Evolutionary conservation across 1,140 invertebrate genomes (phyloP), one percentile per base, ranked within the genome.

Genomic region (Potamilus streckersoni): DNA sequence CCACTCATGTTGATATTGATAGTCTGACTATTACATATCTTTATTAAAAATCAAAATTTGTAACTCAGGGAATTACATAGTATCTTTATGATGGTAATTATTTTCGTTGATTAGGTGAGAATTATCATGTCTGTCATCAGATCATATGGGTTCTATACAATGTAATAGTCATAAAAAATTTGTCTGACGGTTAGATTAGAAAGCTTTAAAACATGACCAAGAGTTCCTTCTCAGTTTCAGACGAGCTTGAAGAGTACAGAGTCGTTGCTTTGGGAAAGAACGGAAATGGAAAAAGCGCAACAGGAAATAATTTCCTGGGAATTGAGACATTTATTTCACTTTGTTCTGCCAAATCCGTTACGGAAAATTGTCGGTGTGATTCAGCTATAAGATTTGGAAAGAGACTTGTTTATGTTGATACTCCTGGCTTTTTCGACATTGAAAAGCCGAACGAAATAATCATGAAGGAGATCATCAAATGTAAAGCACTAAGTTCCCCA

Each of bases 251-350:
- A 72, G 79, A 77, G n/a, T 74, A 69, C 38, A 73, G 79, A 12
- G 67, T 79, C 17, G 60, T 80, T 55, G 56, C 79, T 13, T 19
- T 80, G 13, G 79, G 79, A 31, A 78, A 78, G 64, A 74, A 73
- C 5, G 79, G 79, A 11, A 69, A 70, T 38, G 79, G 79, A 16
- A 80, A 80, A 73, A 80, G 79, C 57, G 62, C 69, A 4, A 80
- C 79, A 8, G 79, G 69, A 65, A 80, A 80, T 31, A 66, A 66
- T 31, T 70, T 80, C 20, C 66, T 78, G 4, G 73, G 66, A 56
- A 11, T 49, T 49, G 57, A 68, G 4, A n/a, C 38, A 20, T 78
- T 80, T 66, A 23, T 60, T 23, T 60, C 73, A 23, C 60, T 17
- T 19, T 56, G 31, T 19, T 58, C 49, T 6, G 69, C 49, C 6